Evolutionary conservation across 2,888 invertebrate genomes (phyloP).

Genomic region (Fissipunctia ypsillon): DNA sequence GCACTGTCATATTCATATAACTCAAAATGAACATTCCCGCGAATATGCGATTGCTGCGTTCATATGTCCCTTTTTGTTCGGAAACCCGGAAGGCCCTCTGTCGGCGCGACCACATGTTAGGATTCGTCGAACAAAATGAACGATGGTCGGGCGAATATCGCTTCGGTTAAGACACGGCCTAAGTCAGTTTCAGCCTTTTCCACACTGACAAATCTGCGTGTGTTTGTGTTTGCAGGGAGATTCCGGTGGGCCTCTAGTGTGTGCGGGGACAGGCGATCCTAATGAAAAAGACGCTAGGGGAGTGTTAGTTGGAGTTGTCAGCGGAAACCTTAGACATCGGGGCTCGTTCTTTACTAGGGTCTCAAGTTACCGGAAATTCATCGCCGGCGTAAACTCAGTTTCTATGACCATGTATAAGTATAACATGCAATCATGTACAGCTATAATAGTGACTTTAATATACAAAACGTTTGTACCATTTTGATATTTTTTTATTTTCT

Average conservation of each 20-base stretch:
- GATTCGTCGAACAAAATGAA: background rate
- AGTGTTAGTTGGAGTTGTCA: constrained; percentile 73
- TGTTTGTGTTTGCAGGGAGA: constrained; percentile 75
- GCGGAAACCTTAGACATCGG: constrained; percentile 39
- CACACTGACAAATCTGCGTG: background rate
- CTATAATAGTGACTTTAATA: constrained; percentile 26
- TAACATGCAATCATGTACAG: constrained; percentile 1
- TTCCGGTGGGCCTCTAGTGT: constrained; percentile 83
- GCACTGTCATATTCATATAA: background rate
- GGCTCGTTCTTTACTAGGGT: constrained; percentile 73
- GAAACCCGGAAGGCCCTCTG: background rate
- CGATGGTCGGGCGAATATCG: background rate
- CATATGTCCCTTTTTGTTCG: background rate
- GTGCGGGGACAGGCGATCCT: constrained; percentile 71
- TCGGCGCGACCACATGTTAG: background rate
- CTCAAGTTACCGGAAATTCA: constrained; percentile 57
- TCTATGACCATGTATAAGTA: constrained; percentile 9
- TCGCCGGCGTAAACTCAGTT: constrained; percentile 16
- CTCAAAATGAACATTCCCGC: background rate
- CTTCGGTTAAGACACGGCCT: background rate
- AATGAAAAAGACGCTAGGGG: constrained; percentile 67
- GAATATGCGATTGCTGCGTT: background rate
- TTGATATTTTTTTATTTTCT: constrained; percentile 43
- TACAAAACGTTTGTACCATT: constrained; percentile 41
- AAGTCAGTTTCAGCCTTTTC: background rate